These are phyloP conservation scores for Sthenelais limicola DNA, from an alignment of 2,888 invertebrate species.

Conservation along the genomic window DNA sequence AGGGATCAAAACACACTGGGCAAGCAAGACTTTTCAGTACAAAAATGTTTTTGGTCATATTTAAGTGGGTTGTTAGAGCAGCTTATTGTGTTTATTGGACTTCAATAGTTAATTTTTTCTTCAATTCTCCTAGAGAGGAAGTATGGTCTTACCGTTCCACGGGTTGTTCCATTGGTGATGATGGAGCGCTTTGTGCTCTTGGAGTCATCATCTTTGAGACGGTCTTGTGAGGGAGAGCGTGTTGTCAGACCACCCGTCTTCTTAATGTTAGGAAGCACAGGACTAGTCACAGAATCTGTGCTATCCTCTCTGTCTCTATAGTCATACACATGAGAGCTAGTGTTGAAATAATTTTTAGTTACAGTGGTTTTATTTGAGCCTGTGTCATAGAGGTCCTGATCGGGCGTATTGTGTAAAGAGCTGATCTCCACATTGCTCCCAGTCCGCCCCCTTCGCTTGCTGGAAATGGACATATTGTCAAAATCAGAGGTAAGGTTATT, in stretches of 20 bases:
- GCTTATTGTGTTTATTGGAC: too few species aligned
- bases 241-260: background rate
- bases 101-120: too few species aligned
- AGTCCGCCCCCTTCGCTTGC: conserved; percentile 5
- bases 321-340: conserved; percentile 19
- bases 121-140: too few species aligned
- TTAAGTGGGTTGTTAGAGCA: too few species aligned
- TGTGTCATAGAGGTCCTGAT: conserved; percentile 11
- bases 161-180: conserved; percentile 7
- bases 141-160: too few species aligned
- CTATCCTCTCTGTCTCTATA: background rate
- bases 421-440: conserved; percentile 16
- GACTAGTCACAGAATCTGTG: background rate
- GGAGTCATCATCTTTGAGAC: background rate
- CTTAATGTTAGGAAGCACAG: conserved; percentile 9
- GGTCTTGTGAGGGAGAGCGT: conserved; percentile 10
- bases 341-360: conserved; percentile 18
- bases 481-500: background rate
- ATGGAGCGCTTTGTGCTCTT: background rate
- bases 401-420: background rate
- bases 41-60: too few species aligned
- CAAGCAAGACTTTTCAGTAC: too few species aligned
- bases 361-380: background rate
- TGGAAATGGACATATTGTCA: background rate
- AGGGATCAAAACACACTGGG: too few species aligned